These are phyloP conservation scores for Enteromius argenteus DNA, from an alignment of 2,797 vertebrate species.

Conservation along the genomic window DNA sequence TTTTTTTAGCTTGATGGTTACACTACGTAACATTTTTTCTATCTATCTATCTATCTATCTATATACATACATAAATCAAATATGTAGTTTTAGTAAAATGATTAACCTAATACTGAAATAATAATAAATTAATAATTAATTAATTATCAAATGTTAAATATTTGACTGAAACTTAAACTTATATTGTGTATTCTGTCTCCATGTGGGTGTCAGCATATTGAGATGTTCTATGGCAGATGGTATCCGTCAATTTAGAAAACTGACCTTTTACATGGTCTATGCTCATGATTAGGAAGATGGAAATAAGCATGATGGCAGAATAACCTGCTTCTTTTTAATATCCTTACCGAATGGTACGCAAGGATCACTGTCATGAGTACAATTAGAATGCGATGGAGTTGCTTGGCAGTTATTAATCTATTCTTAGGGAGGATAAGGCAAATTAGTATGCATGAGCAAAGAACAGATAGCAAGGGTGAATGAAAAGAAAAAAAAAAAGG, in stretches of 20 bases:
- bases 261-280: slow-evolving; percentile 43
- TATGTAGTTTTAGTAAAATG: too few relatives aligned
- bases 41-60: too few relatives aligned
- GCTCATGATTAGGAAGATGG: slow-evolving; percentile 32
- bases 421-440: slow-evolving; percentile 28
- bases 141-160: too few relatives aligned
- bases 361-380: slow-evolving; percentile 34
- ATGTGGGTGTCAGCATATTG: slow-evolving; percentile 17
- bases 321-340: slow-evolving; percentile 42
- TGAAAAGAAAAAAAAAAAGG: slow-evolving; percentile 1
- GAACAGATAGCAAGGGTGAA: slow-evolving; percentile 17
- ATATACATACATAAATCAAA: too few relatives aligned
- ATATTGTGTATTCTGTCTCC: background rate
- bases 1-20: too few relatives aligned
- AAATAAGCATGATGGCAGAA: slow-evolving; percentile 32
- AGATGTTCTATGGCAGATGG: slow-evolving; percentile 26
- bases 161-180: too few relatives aligned
- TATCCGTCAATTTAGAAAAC: slow-evolving; percentile 37
- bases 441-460: slow-evolving; percentile 51
- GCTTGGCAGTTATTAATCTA: slow-evolving; percentile 43
- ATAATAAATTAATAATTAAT: too few relatives aligned
- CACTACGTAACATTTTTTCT: too few relatives aligned
- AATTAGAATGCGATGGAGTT: slow-evolving; percentile 49
- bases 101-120: too few relatives aligned
- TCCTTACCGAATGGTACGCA: slow-evolving; percentile 33